Percentiles rank a stretch among this genome's conserved stretches.
Conservation (phyloP, 2,113 vertebrate species). For the Anoplopoma fimbria region DNA sequence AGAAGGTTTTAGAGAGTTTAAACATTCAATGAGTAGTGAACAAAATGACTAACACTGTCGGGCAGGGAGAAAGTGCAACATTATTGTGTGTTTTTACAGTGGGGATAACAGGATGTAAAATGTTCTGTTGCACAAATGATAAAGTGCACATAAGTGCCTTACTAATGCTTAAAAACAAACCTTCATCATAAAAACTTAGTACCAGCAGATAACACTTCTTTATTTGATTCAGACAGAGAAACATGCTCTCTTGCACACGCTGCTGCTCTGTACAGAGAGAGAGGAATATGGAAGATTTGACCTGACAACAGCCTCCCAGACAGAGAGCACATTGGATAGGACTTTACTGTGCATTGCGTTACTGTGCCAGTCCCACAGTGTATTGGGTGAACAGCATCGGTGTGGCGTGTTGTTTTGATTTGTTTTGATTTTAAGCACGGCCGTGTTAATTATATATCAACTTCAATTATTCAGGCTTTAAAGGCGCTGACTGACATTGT, state of each 20-base stretch:
- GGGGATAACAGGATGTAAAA: constrained; percentile 18
- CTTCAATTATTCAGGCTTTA: constrained; percentile 61
- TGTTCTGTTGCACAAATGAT: neutral
- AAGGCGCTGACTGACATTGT: constrained; percentile 20
- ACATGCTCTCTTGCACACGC: constrained; percentile 6
- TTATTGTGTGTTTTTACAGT: constrained; percentile 37
- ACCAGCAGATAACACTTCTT: neutral
- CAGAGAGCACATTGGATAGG: constrained; percentile 47
- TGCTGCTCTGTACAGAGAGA: constrained; percentile 20
- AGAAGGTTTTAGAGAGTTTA: constrained; percentile 38
- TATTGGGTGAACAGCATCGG: constrained; percentile 30
- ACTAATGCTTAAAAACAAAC: neutral
- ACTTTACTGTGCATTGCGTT: constrained; percentile 45
- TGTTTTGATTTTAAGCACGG: constrained; percentile 61
- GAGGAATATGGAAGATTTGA: constrained; percentile 35
- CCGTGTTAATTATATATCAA: constrained; percentile 59
- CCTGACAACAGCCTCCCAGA: constrained; percentile 53
- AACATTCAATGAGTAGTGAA: constrained; percentile 35
- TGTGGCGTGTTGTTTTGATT: too few relatives aligned
- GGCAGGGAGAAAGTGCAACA: constrained; percentile 1
- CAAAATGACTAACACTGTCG: constrained; percentile 22
- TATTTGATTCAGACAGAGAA: constrained; percentile 20
- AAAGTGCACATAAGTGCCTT: neutral
- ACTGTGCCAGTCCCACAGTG: constrained; percentile 31
- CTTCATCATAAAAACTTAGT: neutral